Conservation (phyloP, 2,888 invertebrate species). For the Proisotoma minuta region DNA sequence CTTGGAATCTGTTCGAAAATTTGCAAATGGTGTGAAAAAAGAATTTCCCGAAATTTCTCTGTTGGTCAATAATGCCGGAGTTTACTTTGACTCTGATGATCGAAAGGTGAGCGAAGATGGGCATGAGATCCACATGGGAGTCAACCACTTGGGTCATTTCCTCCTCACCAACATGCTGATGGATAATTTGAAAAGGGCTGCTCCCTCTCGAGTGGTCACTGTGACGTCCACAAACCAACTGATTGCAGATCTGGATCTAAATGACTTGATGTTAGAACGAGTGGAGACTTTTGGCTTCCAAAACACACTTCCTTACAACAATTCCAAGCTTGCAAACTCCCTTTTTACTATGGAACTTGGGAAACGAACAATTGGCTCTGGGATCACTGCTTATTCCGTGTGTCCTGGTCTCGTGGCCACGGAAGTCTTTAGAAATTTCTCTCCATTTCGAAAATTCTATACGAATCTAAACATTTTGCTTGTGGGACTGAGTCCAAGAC, state of each 20-base stretch:
- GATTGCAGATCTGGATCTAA: slow-evolving; percentile 45
- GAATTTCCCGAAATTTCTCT: slow-evolving; percentile 53
- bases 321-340: slow-evolving; percentile 49
- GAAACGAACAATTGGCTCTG: slow-evolving; percentile 37
- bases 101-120: slow-evolving; percentile 62
- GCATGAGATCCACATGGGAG: slow-evolving; percentile 74
- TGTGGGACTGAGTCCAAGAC: slow-evolving; percentile 28
- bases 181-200: slow-evolving; percentile 61
- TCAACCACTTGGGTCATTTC: slow-evolving; percentile 80
- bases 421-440: slow-evolving; percentile 24
- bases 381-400: slow-evolving; percentile 34
- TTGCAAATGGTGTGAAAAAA: slow-evolving; percentile 63
- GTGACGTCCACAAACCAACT: slow-evolving; percentile 48
- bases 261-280: slow-evolving; percentile 35
- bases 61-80: slow-evolving; percentile 49
- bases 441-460: slow-evolving; percentile 24
- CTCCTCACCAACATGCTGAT: slow-evolving; percentile 70
- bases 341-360: slow-evolving; percentile 48
- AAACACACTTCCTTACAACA: slow-evolving; percentile 46
- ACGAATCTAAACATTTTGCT: slow-evolving; percentile 23
- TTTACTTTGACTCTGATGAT: slow-evolving; percentile 20
- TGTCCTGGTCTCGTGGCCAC: slow-evolving; percentile 42
- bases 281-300: slow-evolving; percentile 25
- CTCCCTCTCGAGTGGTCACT: slow-evolving; percentile 52
- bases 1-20: slow-evolving; percentile 66